Evolutionary conservation across 2,888 invertebrate genomes (phyloP), one percentile per base, ranked within the genome.

Genomic region (Cantharis flavilabris): DNA sequence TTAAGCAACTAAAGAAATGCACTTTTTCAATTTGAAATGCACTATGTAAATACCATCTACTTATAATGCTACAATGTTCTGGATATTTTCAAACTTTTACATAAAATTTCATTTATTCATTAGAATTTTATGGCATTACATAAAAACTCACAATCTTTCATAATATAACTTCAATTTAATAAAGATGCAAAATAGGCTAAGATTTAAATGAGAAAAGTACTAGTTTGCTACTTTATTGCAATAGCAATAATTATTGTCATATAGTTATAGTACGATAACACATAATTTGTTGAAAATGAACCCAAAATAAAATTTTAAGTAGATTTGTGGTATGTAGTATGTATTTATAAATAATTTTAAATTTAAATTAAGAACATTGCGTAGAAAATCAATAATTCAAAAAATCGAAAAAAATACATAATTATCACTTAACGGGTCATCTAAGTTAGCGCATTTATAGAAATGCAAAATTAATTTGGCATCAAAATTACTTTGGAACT

Each of bases 1-100:
- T 81, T 79, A 80, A 78, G 76, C 80, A 80, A 83, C 76, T 79
- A 81, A 82, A 83, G 81, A 78, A 81, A 78, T 81, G 79, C 80
- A 77, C 75, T 80, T 81, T 81, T 80, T 71, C 72, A 72, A 74
- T 75, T 77, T 77, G 69, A 72, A 75, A 75, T 77, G 75, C 72
- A 69, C 74, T 75, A 77, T 77, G 74, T 77, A 77, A 75, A 77
- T 76, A 76, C 70, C 16, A 10, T 16, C 76, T 72, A 70, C 76
- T 72, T 76, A 70, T 76, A 72, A 72, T 70, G 72, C 76, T 75
- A 49, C 72, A 72, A 69, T 62, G 64, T 70, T 76, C 63, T 76
- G 72, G 16, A 70, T 65, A 69, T 72, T 69, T 72, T 76, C 69
- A 72, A 76, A 76, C 72, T 72, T 69, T 67, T n/a, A 13, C 33